A percentile compares a stretch with the other conserved stretches of the same genome.
Evolutionary conservation across 1,140 invertebrate genomes (phyloP).

Genomic region (Drosophila pachea): DNA sequence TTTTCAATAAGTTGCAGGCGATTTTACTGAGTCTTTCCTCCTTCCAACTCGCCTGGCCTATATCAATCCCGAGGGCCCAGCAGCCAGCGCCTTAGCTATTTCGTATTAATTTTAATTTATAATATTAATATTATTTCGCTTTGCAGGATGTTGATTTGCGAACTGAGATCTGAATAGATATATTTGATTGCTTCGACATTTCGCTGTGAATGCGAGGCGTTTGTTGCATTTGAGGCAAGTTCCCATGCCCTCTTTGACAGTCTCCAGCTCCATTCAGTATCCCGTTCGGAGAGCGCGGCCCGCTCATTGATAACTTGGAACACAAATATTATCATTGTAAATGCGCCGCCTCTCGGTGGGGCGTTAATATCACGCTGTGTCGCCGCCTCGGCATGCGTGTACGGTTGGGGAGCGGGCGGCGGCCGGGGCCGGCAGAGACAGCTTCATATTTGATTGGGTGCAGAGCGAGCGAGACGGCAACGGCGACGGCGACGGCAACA

Average conservation of each 20-base stretch:
- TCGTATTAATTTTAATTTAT: no score
- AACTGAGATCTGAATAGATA: no score
- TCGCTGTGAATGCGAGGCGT: not conserved
- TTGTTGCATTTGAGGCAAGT: not conserved
- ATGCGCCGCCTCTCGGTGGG: slow-evolving; percentile 77
- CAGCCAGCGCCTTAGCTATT: no score
- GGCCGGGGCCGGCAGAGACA: slow-evolving; percentile 2
- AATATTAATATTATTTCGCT: no score
- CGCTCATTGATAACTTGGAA: slow-evolving; percentile 71
- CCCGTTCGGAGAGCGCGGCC: slow-evolving; percentile 38
- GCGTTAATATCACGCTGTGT: slow-evolving; percentile 75
- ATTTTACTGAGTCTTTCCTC: no score
- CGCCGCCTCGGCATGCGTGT: slow-evolving; percentile 5
- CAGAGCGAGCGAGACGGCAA: slow-evolving; percentile 24
- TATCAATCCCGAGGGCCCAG: no score
- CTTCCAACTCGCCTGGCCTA: no score
- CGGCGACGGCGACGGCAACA: slow-evolving; percentile 29
- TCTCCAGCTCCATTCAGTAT: slow-evolving; percentile 35
- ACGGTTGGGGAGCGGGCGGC: not conserved
- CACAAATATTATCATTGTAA: slow-evolving; percentile 78
- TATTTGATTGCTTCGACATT: no score
- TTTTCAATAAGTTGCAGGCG: no score
- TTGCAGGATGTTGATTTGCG: no score
- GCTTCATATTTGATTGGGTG: slow-evolving; percentile 50
- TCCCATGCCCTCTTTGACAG: slow-evolving; percentile 5